phyloP scores from a whole-genome alignment of 2,113 vertebrate genomes.

The Triplophysa rosa region DNA sequence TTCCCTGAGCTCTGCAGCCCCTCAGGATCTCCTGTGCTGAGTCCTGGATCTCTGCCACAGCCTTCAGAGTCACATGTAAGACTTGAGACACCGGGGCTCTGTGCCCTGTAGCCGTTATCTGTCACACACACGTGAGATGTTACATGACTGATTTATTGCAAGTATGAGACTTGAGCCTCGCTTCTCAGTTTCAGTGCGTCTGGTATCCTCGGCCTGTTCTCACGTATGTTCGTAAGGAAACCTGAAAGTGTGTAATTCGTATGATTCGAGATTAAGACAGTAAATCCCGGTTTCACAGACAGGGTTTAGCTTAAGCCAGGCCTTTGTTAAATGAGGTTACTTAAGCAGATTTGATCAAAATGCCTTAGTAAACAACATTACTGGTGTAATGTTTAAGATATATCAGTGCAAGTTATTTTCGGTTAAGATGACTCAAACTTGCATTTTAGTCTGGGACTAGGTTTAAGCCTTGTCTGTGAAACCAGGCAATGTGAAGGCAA shows the following conservation, averaged over 20 bases:
- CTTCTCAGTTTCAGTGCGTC: not conserved
- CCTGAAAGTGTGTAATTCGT: not conserved
- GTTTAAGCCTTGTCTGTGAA: too few species aligned
- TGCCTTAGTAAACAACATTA: too few species aligned
- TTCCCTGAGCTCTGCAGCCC: slow-evolving; percentile 94
- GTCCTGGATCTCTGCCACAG: slow-evolving; percentile 78
- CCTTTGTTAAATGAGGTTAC: too few species aligned
- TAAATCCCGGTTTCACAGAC: too few species aligned
- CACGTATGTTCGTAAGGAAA: not conserved
- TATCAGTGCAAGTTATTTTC: too few species aligned
- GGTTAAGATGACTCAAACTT: too few species aligned
- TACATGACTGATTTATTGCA: slow-evolving; percentile 13
- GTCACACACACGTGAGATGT: slow-evolving; percentile 2
- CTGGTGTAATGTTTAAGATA: too few species aligned
- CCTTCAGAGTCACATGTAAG: slow-evolving; percentile 83
- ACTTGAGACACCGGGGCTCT: not conserved
- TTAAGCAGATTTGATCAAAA: too few species aligned
- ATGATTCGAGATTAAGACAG: slow-evolving; percentile 15
- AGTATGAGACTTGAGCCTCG: slow-evolving; percentile 1
- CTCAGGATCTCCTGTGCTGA: slow-evolving; percentile 81
- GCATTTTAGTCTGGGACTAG: too few species aligned
- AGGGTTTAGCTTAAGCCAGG: too few species aligned
- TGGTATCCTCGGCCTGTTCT: not conserved
- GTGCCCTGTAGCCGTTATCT: slow-evolving; percentile 9
- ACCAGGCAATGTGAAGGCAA: too few species aligned